A percentile compares a stretch with the other conserved stretches of the same genome.
These are phyloP conservation scores for Aelia acuminata DNA, from an alignment of 2,888 invertebrate genomes.

Conservation along the genomic window DNA sequence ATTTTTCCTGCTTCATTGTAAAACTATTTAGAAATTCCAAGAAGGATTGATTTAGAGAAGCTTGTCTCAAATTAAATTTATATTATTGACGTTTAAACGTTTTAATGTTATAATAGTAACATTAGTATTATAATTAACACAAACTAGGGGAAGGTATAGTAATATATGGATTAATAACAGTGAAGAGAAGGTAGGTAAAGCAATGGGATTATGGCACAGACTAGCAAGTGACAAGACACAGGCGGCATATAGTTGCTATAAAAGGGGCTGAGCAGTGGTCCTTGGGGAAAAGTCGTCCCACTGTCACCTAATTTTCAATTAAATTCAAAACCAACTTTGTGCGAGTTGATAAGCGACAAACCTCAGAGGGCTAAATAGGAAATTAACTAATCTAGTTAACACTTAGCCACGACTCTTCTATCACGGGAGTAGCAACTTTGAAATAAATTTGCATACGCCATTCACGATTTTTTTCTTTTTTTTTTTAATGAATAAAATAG, in stretches of 20 bases:
- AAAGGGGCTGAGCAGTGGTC: constrained; percentile 26
- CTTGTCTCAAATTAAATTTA: too few species aligned
- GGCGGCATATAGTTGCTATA: neutral
- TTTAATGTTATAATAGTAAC: too few species aligned
- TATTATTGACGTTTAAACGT: too few species aligned
- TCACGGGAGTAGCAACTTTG: neutral
- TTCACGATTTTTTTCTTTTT: neutral
- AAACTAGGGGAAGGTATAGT: too few species aligned
- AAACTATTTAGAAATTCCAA: too few species aligned
- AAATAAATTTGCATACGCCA: neutral
- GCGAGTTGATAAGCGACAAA: neutral
- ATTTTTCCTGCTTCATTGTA: too few species aligned
- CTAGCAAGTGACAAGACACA: neutral
- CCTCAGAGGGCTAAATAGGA: neutral
- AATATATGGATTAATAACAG: too few species aligned
- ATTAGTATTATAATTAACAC: too few species aligned
- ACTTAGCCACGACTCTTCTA: constrained; percentile 18
- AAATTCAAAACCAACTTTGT: constrained; percentile 24
- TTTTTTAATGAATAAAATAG: neutral
- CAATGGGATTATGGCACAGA: neutral
- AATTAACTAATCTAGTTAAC: constrained; percentile 48
- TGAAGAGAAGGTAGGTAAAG: neutral
- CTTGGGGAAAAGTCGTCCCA: constrained; percentile 34
- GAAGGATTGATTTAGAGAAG: too few species aligned
- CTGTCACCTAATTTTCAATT: constrained; percentile 45